phyloP scores from a whole-genome alignment of 2,888 invertebrate genomes.

The Eremobia ochroleuca region DNA sequence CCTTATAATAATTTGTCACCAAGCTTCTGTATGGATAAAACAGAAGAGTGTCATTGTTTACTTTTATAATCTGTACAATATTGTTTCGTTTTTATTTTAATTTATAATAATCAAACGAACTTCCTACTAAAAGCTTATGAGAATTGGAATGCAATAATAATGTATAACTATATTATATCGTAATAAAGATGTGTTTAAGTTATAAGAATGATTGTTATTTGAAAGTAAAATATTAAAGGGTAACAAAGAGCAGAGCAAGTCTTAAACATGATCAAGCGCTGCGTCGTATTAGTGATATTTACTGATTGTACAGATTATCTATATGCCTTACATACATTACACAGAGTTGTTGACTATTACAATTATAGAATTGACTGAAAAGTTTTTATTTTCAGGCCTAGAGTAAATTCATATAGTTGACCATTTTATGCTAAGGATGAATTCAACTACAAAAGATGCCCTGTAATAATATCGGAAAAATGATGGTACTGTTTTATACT shows the following conservation, averaged over 20 bases:
- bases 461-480: constrained; percentile 76
- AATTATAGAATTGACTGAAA: constrained; percentile 78
- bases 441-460: constrained; percentile 84
- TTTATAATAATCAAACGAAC: constrained; percentile 61
- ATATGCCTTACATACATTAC: constrained; percentile 73
- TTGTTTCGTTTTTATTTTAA: constrained; percentile 58
- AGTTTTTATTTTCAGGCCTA: constrained; percentile 84
- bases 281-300: constrained; percentile 62
- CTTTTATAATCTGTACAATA: constrained; percentile 68
- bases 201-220: constrained; percentile 65
- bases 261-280: constrained; percentile 50
- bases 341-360: constrained; percentile 73
- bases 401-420: constrained; percentile 84
- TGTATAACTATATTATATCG: constrained; percentile 62
- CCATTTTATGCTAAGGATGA: constrained; percentile 84
- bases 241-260: constrained; percentile 59
- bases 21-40: constrained; percentile 42
- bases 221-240: constrained; percentile 60
- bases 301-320: constrained; percentile 69
- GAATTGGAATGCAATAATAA: constrained; percentile 66
- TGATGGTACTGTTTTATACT: constrained; percentile 89
- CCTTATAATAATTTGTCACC: constrained; percentile 43
- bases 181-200: constrained; percentile 65
- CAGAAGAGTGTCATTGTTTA: constrained; percentile 49
- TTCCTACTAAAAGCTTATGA: constrained; percentile 67